Conservation (phyloP, 2,888 invertebrate genomes). For the Smittia aterrima region DNA sequence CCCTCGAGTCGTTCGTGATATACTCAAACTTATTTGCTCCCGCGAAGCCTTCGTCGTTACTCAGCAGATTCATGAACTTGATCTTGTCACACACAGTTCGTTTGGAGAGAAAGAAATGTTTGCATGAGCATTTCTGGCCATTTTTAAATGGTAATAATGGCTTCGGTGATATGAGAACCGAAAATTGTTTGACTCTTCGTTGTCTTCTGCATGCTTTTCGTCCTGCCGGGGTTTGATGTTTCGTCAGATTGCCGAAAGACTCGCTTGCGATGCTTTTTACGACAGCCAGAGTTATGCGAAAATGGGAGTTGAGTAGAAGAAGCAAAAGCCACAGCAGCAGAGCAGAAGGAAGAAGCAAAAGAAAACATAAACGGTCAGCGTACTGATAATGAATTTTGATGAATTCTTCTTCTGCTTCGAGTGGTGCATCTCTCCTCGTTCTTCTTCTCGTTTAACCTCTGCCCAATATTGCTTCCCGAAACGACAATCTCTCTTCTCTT, state of each 20-base stretch:
- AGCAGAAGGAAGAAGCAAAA: background rate
- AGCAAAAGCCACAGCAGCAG: background rate
- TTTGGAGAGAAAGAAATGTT: slow-evolving; percentile 3
- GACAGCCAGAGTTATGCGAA: slow-evolving; percentile 16
- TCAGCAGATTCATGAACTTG: slow-evolving; percentile 15
- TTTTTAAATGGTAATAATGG: slow-evolving; percentile 18
- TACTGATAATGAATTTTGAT: slow-evolving; percentile 30
- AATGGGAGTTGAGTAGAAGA: slow-evolving; percentile 12
- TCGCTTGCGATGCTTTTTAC: background rate
- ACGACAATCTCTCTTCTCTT: slow-evolving; percentile 2
- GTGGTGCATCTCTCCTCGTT: background rate
- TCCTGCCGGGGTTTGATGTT: background rate
- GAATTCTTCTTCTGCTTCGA: slow-evolving; percentile 3
- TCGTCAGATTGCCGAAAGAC: slow-evolving; percentile 27
- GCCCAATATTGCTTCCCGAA: slow-evolving; percentile 10
- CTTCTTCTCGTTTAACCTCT: background rate
- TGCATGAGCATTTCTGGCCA: background rate
- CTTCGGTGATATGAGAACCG: slow-evolving; percentile 23
- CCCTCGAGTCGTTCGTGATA: slow-evolving; percentile 10
- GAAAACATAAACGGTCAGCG: slow-evolving; percentile 10
- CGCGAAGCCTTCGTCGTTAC: background rate
- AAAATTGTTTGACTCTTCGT: background rate
- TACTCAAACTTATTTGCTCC: slow-evolving; percentile 9
- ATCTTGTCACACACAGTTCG: slow-evolving; percentile 5
- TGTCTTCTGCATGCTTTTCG: background rate